Evolutionary conservation across 2,113 vertebrate species (phyloP).

Genomic region (Morone chrysops): DNA sequence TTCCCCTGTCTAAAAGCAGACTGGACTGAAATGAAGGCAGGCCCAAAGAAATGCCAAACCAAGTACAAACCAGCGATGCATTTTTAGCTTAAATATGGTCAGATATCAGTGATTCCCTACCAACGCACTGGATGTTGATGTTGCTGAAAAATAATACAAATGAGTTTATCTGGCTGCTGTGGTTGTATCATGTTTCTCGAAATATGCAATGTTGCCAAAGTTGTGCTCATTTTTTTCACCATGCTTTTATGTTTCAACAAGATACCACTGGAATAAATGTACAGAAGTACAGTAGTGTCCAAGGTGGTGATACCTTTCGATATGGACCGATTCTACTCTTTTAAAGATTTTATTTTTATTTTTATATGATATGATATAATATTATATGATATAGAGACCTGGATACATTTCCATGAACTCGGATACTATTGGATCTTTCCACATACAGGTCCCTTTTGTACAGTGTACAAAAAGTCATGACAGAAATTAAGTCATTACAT

Average conservation of each 20-base stretch:
- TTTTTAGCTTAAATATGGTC: slow-evolving; percentile 67
- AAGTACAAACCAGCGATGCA: slow-evolving; percentile 66
- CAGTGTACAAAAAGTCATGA: not conserved
- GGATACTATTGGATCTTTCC: too few relatives aligned
- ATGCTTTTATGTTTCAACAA: slow-evolving; percentile 5
- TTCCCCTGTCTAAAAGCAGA: slow-evolving; percentile 80
- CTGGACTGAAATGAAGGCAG: slow-evolving; percentile 64
- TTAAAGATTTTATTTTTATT: too few relatives aligned
- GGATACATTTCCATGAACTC: too few relatives aligned
- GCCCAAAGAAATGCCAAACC: slow-evolving; percentile 55
- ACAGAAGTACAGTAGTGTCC: too few relatives aligned
- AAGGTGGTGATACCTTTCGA: too few relatives aligned
- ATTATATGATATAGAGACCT: too few relatives aligned
- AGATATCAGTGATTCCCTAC: slow-evolving; percentile 53
- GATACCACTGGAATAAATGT: not conserved
- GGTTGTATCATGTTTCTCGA: slow-evolving; percentile 23
- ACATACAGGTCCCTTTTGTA: too few relatives aligned
- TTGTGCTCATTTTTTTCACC: slow-evolving; percentile 1
- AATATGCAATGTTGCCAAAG: slow-evolving; percentile 37
- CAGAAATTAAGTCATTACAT: slow-evolving; percentile 36
- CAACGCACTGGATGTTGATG: slow-evolving; percentile 2
- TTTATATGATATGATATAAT: too few relatives aligned
- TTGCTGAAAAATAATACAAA: slow-evolving; percentile 25
- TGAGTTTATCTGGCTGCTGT: slow-evolving; percentile 19
- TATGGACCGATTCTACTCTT: too few relatives aligned